phyloP scores from a whole-genome alignment of 2,113 vertebrate species.

The Gorsachius goisagi region DNA sequence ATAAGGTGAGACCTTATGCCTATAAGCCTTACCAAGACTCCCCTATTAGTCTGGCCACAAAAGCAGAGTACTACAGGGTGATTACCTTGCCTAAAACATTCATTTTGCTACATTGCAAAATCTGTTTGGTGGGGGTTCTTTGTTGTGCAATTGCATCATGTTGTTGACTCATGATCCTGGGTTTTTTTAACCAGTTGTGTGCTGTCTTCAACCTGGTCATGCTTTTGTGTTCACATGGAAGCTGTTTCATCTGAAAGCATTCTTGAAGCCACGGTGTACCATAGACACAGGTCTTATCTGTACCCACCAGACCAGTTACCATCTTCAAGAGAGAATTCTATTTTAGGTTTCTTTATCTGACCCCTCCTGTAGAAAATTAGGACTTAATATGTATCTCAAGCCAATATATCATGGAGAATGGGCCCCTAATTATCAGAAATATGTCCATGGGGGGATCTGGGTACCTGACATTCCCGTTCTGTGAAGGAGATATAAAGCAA shows the following conservation, averaged over 20 bases:
- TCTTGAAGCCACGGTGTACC: not conserved
- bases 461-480: not conserved
- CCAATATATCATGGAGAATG: not conserved
- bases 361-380: not conserved
- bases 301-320: not conserved
- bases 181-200: not conserved
- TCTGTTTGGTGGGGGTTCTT: not conserved
- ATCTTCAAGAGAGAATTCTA: not conserved
- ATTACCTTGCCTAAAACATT: not conserved
- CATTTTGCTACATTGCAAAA: not conserved
- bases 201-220: not conserved
- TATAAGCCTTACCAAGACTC: not conserved
- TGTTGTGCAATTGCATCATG: not conserved
- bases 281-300: not conserved
- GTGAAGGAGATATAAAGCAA: not conserved
- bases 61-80: not conserved
- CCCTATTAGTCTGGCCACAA: not conserved
- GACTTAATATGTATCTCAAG: not conserved
- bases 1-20: not conserved
- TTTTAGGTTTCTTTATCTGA: not conserved
- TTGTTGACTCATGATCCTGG: not conserved
- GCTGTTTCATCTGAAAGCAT: not conserved
- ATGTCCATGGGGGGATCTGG: rapidly evolving
- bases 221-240: not conserved
- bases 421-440: not conserved